phyloP scores from a whole-genome alignment of 2,888 invertebrate genomes.

The Mesorhabditis spiculigera region DNA sequence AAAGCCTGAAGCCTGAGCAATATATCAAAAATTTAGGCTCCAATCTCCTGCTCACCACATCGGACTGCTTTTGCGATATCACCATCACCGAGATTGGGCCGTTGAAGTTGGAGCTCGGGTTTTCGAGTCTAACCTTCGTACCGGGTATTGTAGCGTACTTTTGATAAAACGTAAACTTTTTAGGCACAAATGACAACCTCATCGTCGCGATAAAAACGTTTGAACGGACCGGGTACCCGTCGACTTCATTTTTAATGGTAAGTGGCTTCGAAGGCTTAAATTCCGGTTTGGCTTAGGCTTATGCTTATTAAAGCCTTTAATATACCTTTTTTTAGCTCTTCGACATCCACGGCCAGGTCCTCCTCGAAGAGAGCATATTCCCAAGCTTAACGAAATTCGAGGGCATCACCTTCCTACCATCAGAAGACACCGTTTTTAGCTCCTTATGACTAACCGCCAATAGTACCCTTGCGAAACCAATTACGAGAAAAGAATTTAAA shows the following conservation, averaged over 20 bases:
- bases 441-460: too few species aligned
- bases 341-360: neutral
- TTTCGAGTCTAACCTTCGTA: constrained; percentile 94
- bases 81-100: constrained; percentile 34
- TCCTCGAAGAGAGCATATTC: neutral
- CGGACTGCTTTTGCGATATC: constrained; percentile 72
- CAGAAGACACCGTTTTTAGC: neutral
- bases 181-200: constrained; percentile 74
- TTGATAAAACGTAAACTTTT: constrained; percentile 7
- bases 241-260: constrained; percentile 43
- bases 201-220: constrained; percentile 90
- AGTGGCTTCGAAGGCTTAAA: constrained; percentile 39
- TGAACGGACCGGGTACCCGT: constrained; percentile 73
- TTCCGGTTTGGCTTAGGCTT: too few species aligned
- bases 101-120: constrained; percentile 71
- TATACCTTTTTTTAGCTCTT: neutral
- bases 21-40: constrained; percentile 64
- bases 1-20: too few species aligned
- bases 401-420: neutral
- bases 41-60: constrained; percentile 76
- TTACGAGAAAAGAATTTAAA: too few species aligned
- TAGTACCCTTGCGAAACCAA: too few species aligned
- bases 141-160: constrained; percentile 65
- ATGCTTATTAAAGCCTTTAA: too few species aligned
- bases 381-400: neutral